A percentile compares a stretch with the other conserved stretches of the same genome.
Evolutionary conservation across 2,113 vertebrate species (phyloP).

Genomic region (Elachura formosa): DNA sequence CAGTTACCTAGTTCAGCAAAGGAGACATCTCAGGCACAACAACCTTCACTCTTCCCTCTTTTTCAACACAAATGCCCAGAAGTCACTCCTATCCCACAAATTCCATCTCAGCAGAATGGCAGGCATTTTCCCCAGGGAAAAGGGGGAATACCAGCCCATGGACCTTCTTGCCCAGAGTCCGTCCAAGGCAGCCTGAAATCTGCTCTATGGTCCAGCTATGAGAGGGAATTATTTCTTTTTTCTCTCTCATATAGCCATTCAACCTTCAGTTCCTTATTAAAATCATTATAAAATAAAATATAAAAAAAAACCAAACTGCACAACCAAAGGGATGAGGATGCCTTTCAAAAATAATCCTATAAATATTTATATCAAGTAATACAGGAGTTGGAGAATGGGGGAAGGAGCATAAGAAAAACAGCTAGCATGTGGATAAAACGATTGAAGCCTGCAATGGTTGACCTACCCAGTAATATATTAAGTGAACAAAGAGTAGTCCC

Average conservation of each 20-base stretch:
- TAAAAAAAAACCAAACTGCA: constrained; percentile 2
- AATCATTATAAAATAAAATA: not conserved
- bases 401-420: constrained; percentile 46
- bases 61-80: not conserved
- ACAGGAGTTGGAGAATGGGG: not conserved
- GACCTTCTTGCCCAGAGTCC: not conserved
- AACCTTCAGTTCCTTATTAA: not conserved
- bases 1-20: constrained; percentile 25
- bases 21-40: not conserved
- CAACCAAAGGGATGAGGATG: constrained; percentile 38
- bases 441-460: constrained; percentile 37
- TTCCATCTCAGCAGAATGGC: not conserved
- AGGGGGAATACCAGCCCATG: not conserved
- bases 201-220: not conserved
- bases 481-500: constrained; percentile 45
- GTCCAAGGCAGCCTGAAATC: not conserved
- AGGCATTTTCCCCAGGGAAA: not conserved
- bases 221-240: not conserved
- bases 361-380: constrained; percentile 63
- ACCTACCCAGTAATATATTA: constrained; percentile 59
- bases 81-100: not conserved
- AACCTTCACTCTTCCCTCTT: constrained; percentile 31
- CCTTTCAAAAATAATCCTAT: constrained; percentile 65
- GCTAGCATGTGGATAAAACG: constrained; percentile 32
- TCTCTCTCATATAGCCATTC: not conserved